Base-by-base conservation (phyloP, 2,888 invertebrate species). In the Microplitis manilae region DNA sequence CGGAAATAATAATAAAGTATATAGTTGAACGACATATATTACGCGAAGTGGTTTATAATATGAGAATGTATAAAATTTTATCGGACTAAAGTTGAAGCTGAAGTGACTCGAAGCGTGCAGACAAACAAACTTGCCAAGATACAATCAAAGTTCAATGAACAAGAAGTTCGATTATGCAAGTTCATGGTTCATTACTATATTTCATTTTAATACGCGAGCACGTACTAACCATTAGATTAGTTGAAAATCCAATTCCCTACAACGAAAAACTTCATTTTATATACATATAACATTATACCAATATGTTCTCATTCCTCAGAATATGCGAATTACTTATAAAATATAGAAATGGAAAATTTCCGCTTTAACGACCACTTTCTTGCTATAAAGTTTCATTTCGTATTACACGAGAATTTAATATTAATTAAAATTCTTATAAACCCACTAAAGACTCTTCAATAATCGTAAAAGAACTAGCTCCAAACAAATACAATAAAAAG, bases 101-200 rank as follows among this genome's bases (percentile, higher is more conserved):
- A 65, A 72, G 64, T 67, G 67, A 73, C 67, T 67, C 73, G 64
- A n/a, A 61, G 41, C 67, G 65, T 38, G 50, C 67, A 59, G 20
- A 41, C 67, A 59, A 20, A 50, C 67, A 73, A 73, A 73, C 67
- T 73, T 73, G 5, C 73, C 50, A 15, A 41, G 67, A 59, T 41
- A 67, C 67, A 73, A 73, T 73, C 73, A 40, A 73, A 73, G 73
- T 73, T 73, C 73, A 73, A 73, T 73, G 73, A 67, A 67, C 73
- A 73, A 73, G 73, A 67, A 73, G 73, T 73, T 73, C 73, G 67
- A 73, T 73, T 73, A 73, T 73, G 67, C 73, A 73, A 73, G 73
- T 73, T 73, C 59, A 65, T 50, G 67, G 73, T 73, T 73, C 73
- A 59, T 73, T 73, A 73, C 73, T 67, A 73, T 59, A 59, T 59